Base-by-base conservation (phyloP, 2,113 vertebrate genomes). In the Odocoileus hemionus region DNA sequence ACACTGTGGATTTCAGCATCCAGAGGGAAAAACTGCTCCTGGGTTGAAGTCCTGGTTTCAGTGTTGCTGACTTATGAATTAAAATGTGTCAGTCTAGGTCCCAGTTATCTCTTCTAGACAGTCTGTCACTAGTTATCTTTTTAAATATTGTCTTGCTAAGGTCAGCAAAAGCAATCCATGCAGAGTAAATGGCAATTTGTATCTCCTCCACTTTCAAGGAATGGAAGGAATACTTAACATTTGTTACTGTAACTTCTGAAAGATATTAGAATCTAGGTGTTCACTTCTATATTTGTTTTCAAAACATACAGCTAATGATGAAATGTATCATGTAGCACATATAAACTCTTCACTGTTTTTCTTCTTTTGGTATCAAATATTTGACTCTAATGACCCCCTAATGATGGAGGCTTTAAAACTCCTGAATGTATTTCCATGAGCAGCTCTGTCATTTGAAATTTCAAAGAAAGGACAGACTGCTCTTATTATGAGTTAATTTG, bases 401-500 rank as follows among this genome's bases (percentile, higher is more conserved):
- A 80, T 36, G 45, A 76, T 28, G 14, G 25, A 82, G 55, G 10
- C 28, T 74, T 97, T 96, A 47, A 52, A 93, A 93, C 50, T 93
- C 16, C 19, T 74, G 45, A 84, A 79, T 54, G n/a, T 25, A 86
- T 82, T 95, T 60, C 67, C 30, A n/a, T 25, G 80, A 96, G 17
- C 87, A 28, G 7, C 10, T 85, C 33, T 67, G 84, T 43, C 36
- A 86, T 43, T 79, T 89, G 33, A 86, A 76, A 96, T 50, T 61
- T 94, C 76, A 93, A 86, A 94, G 76, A 82, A 83, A 83, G 47
- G 86, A 47, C 82, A 86, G 28, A 67, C 8, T 55, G 8, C 33
- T 97, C 17, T 87, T 88, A 78, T 58, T 94, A 61, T 85, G 50
- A 87, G 85, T 86, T 91, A 92, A 93, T 67, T 36, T 96, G 89